phyloP scores from a whole-genome alignment of 2,113 vertebrate species.

The Podarcis raffonei region DNA sequence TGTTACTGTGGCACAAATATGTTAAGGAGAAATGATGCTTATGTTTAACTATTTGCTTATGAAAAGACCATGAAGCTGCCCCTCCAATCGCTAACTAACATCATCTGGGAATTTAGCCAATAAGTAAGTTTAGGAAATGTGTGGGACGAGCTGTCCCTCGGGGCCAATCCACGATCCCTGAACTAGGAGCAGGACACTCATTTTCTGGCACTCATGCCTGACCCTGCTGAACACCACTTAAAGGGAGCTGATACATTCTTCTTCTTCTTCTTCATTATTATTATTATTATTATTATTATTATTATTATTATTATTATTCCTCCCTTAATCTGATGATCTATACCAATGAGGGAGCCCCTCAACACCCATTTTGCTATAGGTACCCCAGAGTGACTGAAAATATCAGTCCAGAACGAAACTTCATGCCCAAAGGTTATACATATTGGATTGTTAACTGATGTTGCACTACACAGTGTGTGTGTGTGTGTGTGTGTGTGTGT shows the following conservation, averaged over 20 bases:
- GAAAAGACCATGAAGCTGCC: not conserved
- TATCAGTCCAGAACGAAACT: not conserved
- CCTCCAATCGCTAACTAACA: not conserved
- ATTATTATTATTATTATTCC: no score
- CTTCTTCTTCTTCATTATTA: no score
- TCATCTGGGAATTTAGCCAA: not conserved
- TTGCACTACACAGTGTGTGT: no score
- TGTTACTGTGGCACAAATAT: not conserved
- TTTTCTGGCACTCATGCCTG: not conserved
- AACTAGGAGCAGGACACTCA: not conserved
- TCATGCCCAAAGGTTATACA: not conserved
- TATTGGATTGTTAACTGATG: not conserved
- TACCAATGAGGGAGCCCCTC: not conserved
- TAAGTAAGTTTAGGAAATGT: not conserved
- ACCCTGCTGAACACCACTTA: not conserved
- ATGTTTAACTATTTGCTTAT: not conserved
- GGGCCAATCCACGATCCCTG: not conserved
- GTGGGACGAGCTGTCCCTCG: not conserved
- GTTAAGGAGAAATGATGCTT: not conserved
- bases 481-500: no score
- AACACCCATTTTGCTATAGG: not conserved
- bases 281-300: no score
- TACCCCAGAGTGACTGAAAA: not conserved
- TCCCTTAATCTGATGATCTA: not conserved
- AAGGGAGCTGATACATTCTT: no score